These are phyloP conservation scores for Phengaris alcon DNA, from an alignment of 2,888 invertebrate species.

Conservation along the genomic window DNA sequence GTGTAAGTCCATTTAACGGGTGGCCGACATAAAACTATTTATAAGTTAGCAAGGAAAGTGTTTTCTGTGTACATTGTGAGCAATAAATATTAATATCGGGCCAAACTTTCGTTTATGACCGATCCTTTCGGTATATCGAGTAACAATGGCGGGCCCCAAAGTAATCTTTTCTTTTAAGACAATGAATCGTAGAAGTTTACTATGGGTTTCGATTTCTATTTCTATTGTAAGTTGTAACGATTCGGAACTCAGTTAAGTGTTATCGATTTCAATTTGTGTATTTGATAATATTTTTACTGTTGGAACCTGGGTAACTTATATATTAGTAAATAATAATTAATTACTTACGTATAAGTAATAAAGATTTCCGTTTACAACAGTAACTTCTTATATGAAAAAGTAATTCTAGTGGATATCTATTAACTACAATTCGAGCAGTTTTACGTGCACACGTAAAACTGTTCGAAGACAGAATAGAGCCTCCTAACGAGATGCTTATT, in stretches of 20 bases:
- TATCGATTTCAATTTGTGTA: constrained; percentile 18
- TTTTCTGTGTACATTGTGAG: constrained; percentile 56
- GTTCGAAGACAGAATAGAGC: not conserved
- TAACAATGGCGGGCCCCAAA: constrained; percentile 51
- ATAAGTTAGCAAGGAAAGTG: constrained; percentile 64
- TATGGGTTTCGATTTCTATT: constrained; percentile 34
- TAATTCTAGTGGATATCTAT: not conserved
- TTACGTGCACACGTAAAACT: too few relatives aligned
- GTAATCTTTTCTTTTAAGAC: constrained; percentile 47
- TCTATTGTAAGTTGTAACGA: constrained; percentile 36
- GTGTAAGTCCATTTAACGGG: constrained; percentile 68
- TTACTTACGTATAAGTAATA: too few relatives aligned
- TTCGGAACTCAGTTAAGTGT: constrained; percentile 8
- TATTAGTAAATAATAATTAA: not conserved
- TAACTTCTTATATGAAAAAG: too few relatives aligned
- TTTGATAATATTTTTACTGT: not conserved
- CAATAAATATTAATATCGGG: constrained; percentile 72
- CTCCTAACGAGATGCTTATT: constrained; percentile 37
- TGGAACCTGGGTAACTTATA: not conserved
- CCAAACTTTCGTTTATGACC: constrained; percentile 65
- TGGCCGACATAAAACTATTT: constrained; percentile 72
- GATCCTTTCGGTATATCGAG: constrained; percentile 48
- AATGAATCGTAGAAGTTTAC: constrained; percentile 26
- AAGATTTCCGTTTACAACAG: too few relatives aligned
- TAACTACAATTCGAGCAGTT: not conserved